Evolutionary conservation across 2,888 invertebrate species (phyloP), one percentile per base, ranked within the genome.

Genomic region (Protodeltote pygarga): DNA sequence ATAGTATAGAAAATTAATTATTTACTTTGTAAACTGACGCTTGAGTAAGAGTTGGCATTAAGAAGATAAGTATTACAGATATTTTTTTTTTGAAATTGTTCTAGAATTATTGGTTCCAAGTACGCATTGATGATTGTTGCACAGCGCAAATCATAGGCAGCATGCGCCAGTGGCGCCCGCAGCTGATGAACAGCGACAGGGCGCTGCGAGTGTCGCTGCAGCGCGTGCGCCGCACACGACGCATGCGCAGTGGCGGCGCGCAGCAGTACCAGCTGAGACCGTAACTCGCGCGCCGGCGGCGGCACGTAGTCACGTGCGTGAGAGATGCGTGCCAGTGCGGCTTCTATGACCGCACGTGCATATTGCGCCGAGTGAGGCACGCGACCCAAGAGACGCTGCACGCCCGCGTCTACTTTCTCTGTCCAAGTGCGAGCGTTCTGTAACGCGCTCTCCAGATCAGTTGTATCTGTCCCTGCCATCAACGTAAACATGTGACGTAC

Each of bases 361-460:
- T 86, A 87, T 41, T 87, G 84, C 6, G 74, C 68, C 2, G 87
- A 82, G 42, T 83, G 75, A 0, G 77, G 35, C 1, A 82, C 79
- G 9, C 62, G 70, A 1, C 83, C 85, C 1, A 77, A 55, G 3
- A 86, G 47, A 5, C 58, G 57, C 5, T 73, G 68, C 4, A 83
- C 75, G 39, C 78, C 73, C 5, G 44, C 47, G 1, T 76, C 71
- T 3, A 80, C 48, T 31, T 77, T 78, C 8, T 69, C 65, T 0
- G 51, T 24, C 77, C 78, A 80, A 0, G 75, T 25, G 0, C 39
- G 35, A 1, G 49, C 47, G 1, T 44, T 53, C 1, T 39, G 8
- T 3, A 68, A 34, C 4, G 45, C 50, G 3, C 41, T 16, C 5
- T 77, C 65, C 17, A 75, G 23, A 3, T 35, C 51, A 0, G 44